phyloP scores from a whole-genome alignment of 2,113 vertebrate genomes.

The Loxodonta africana region DNA sequence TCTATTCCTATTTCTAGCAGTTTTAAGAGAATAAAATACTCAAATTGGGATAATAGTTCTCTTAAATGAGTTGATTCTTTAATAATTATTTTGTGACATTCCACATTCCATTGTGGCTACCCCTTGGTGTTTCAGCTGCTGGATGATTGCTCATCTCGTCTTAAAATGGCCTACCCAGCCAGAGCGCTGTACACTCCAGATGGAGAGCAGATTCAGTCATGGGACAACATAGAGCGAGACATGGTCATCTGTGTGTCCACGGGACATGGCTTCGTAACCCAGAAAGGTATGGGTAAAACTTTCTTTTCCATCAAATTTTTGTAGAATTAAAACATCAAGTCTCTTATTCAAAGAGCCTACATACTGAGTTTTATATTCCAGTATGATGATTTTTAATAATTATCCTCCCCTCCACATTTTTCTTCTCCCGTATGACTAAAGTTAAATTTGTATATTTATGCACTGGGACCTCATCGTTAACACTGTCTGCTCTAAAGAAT shows the following conservation, averaged over 20 bases:
- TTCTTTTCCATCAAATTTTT: conserved; percentile 46
- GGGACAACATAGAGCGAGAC: conserved; percentile 76
- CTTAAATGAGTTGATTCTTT: neutral
- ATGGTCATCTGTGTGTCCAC: conserved; percentile 79
- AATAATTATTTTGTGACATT: neutral
- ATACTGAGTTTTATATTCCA: neutral
- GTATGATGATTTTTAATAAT: neutral
- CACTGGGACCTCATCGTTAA: neutral
- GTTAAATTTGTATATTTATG: neutral
- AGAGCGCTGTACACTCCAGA: conserved; percentile 38
- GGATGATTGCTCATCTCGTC: conserved; percentile 64
- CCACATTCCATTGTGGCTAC: neutral
- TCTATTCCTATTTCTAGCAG: neutral
- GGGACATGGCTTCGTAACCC: conserved; percentile 74
- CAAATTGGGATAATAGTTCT: neutral
- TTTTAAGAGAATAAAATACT: neutral
- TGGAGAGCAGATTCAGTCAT: conserved; percentile 53
- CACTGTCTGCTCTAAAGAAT: neutral
- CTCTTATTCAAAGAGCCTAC: neutral
- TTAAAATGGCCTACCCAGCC: conserved; percentile 78
- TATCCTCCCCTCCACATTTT: neutral
- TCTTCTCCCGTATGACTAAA: neutral
- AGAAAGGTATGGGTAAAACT: conserved; percentile 73
- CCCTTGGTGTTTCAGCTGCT: conserved; percentile 73
- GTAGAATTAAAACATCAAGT: neutral